These are phyloP conservation scores for Sycophila sp. DNA, from an alignment of 1,140 invertebrate species.

Conservation along the genomic window DNA sequence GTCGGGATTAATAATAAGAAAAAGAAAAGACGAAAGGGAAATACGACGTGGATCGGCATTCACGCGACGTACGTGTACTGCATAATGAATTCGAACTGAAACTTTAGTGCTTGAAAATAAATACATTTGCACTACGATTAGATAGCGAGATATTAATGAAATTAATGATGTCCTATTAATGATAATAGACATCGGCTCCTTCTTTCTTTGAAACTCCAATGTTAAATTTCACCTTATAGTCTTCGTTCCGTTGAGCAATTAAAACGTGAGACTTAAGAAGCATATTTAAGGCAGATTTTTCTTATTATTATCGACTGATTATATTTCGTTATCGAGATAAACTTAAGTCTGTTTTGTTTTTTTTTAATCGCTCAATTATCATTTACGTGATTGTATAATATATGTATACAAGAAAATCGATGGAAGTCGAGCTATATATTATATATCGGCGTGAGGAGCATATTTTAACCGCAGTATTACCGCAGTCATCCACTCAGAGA, in stretches of 20 bases:
- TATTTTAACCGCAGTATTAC: slow-evolving; percentile 26
- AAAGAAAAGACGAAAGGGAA: not conserved
- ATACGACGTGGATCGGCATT: not conserved
- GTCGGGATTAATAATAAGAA: not conserved
- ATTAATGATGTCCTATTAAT: slow-evolving; percentile 4
- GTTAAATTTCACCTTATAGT: too few relatives aligned
- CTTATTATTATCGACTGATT: not conserved
- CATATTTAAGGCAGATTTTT: too few relatives aligned
- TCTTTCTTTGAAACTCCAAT: not conserved
- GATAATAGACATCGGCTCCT: not conserved
- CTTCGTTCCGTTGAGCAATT: too few relatives aligned
- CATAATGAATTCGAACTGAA: slow-evolving; percentile 20
- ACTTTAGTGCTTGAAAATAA: slow-evolving; percentile 18
- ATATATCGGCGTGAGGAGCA: not conserved
- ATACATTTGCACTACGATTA: slow-evolving; percentile 23
- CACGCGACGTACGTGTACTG: not conserved
- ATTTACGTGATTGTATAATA: not conserved
- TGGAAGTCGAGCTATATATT: not conserved
- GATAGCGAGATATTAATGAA: slow-evolving; percentile 20
- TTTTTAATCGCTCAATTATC: not conserved
- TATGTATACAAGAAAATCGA: not conserved
- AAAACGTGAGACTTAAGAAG: too few relatives aligned
- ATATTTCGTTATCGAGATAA: not conserved
- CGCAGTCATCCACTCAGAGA: slow-evolving; percentile 11
- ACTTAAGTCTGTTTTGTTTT: not conserved